A percentile compares a stretch with the other conserved stretches of the same genome.
Evolutionary conservation across 1,140 invertebrate species (phyloP).

Genomic region (Glomeris maerens): DNA sequence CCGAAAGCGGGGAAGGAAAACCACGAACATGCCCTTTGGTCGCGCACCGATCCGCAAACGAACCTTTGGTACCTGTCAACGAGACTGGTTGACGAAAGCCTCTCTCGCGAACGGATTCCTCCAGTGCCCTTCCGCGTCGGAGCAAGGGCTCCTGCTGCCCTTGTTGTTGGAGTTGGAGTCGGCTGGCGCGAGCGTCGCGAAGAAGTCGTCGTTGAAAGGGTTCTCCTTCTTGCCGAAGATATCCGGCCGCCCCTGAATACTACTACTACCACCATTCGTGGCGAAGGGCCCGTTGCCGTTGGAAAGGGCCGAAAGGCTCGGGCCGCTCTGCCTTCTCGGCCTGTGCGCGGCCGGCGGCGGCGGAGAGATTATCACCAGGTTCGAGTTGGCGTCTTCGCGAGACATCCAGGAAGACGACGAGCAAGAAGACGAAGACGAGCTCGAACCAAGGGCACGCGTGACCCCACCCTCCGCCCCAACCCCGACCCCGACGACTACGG

Average conservation of each 20-base stretch:
- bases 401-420: background rate
- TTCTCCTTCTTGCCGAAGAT: background rate
- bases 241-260: background rate
- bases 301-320: too few species aligned
- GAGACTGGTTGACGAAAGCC: too few species aligned
- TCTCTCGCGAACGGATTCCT: too few species aligned
- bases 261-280: background rate
- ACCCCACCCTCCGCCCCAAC: background rate
- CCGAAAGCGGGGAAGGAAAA: too few species aligned
- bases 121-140: too few species aligned
- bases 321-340: background rate
- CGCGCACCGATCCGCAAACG: too few species aligned
- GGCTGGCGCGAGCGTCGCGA: background rate
- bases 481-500: background rate
- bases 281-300: background rate
- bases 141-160: too few species aligned
- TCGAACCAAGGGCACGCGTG: background rate
- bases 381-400: background rate
- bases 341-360: background rate
- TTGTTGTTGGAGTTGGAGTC: too few species aligned
- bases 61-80: too few species aligned
- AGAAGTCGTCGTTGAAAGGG: slow-evolving; percentile 3
- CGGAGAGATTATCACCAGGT: background rate
- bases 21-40: too few species aligned
- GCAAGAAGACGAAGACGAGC: background rate